Evolutionary conservation across 2,113 vertebrate genomes (phyloP), one percentile per base, ranked within the genome.

Genomic region (Callaeas wilsoni): DNA sequence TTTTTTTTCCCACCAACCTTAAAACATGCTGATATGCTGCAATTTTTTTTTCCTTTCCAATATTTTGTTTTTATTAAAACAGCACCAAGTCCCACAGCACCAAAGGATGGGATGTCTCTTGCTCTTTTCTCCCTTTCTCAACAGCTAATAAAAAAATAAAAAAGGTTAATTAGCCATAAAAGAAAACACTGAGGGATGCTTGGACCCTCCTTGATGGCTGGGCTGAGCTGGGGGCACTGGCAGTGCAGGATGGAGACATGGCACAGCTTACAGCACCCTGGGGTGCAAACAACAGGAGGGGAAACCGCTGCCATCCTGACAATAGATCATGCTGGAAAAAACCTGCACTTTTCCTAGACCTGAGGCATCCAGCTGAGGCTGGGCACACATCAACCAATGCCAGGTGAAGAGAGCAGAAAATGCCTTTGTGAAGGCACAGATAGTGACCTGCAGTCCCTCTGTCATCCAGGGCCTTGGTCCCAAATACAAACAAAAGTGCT

Each of bases 1-100:
- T 91, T 96, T 95, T 96, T 96, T 93, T 96, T 91, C 97, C 97
- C 95, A 97, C 95, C 87, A 97, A 63, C 86, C 74, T 80, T 86
- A 75, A 92, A 96, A 89, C 73, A 76, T 90, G 94, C 91, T 94
- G 88, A 93, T 79, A 68, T 7, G 55, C 86, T 93, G 74, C 73
- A 83, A 10, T 7, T 77, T 86, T 59, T 68, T 92, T 87, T 78
- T 12, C 26, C 64, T 86, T 85, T 76, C 69, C 81, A 71, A 64
- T 94, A 92, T 92, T 89, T 92, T 95, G 83, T 74, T 93, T 52
- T 91, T 96, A 62, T 93, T 96, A 96, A 93, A 96, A 84, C 90
- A 94, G 56, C 62, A 90, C 52, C 41, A 90, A 96, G 68, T 96
- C 94, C 93, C 96, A 97, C 44, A 92, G 93, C 94, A 90, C 79